Evolutionary conservation across 2,888 invertebrate species (phyloP).

Genomic region (Fissipunctia ypsillon): DNA sequence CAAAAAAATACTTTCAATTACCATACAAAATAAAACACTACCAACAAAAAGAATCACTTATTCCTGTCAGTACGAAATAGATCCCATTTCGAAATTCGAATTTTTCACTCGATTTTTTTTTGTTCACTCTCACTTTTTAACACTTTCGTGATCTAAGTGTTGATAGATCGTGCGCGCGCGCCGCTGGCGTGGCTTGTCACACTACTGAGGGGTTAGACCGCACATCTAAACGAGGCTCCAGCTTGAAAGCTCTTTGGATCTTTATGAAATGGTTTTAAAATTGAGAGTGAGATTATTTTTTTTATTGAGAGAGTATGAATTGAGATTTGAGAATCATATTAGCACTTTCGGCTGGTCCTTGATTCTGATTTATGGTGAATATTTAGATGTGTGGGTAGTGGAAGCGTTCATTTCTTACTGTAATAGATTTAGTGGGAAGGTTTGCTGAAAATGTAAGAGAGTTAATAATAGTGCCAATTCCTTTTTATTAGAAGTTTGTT

Average conservation of each 20-base stretch:
- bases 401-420: not conserved
- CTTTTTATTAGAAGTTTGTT: not conserved
- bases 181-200: constrained; percentile 54
- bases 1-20: not conserved
- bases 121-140: constrained; percentile 65
- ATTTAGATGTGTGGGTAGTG: not conserved
- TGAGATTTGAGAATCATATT: too few species aligned
- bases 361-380: not conserved
- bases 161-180: constrained; percentile 64
- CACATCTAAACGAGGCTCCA: constrained; percentile 51
- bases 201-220: constrained; percentile 63
- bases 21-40: constrained; percentile 10
- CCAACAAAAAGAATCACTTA: constrained; percentile 22
- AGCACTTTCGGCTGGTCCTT: not conserved
- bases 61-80: constrained; percentile 10
- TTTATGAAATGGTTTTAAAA: constrained; percentile 9
- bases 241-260: constrained; percentile 51
- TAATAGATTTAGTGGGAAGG: not conserved
- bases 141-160: constrained; percentile 56
- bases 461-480: not conserved
- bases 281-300: not conserved
- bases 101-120: constrained; percentile 1
- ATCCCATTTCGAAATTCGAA: constrained; percentile 16
- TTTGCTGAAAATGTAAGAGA: not conserved
- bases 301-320: too few species aligned